Percentiles rank a stretch among this genome's conserved stretches.
These are phyloP conservation scores for Catharus fuscescens DNA, from an alignment of 2,113 vertebrate genomes.

Conservation along the genomic window DNA sequence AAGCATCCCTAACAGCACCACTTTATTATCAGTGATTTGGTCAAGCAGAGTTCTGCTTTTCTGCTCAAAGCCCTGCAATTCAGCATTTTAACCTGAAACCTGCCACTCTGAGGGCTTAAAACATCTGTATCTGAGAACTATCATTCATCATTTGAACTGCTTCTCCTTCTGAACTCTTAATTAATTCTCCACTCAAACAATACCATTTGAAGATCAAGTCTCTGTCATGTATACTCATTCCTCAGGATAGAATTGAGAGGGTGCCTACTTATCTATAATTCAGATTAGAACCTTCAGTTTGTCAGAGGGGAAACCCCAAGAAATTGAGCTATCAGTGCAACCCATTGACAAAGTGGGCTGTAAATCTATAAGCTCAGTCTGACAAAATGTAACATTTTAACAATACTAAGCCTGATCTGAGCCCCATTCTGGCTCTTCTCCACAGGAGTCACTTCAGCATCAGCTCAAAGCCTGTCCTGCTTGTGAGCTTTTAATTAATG, in stretches of 20 bases:
- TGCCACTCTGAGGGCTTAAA: neutral
- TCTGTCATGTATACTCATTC: neutral
- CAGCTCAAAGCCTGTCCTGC: neutral
- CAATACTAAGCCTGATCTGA: neutral
- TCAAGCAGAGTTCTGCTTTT: neutral
- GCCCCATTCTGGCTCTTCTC: neutral
- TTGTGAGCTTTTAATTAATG: neutral
- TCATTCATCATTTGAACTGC: neutral
- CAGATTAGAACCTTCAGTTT: neutral
- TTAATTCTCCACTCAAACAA: neutral
- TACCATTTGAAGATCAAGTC: neutral
- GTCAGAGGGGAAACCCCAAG: neutral
- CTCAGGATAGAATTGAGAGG: neutral
- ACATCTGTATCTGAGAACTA: neutral
- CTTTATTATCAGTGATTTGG: neutral
- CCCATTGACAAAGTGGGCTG: too few species aligned
- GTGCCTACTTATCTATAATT: neutral
- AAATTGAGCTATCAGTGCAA: neutral
- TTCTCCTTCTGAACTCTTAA: neutral
- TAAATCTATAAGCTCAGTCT: neutral
- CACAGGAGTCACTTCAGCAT: neutral
- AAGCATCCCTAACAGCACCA: neutral
- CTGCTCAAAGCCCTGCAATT: neutral
- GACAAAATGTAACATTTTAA: accelerated
- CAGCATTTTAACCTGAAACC: neutral